Base-by-base conservation (phyloP, 1,140 invertebrate genomes). In the Eurosta solidaginis region DNA sequence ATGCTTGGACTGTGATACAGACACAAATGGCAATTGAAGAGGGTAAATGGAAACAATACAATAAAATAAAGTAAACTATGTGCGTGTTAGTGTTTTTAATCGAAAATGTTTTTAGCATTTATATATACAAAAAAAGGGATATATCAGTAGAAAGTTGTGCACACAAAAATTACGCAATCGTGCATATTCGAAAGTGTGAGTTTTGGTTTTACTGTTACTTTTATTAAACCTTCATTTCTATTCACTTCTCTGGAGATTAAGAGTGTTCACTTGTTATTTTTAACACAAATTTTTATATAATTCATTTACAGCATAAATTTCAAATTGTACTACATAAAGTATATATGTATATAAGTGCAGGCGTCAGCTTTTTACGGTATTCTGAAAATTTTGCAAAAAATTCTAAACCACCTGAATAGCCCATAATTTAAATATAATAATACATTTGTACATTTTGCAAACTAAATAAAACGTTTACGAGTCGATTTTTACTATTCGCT, bases 291-390 rank as follows among this genome's bases (percentile, higher is more conserved):
- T 54, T 29, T 27, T 25, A 68, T 10, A 10, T 22, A 40, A 20
- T 68, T 40, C 6, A 68, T 68, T 68, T 68, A 40, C 33, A 59
- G 12, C 6, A 4, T 68, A 29, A 40, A 68, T 0, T n/a, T 6
- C 17, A 20, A 68, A 40, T 68, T 68, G 59, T 68, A 68, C 59
- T 68, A 68, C 59, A 68, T 33, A 47, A 68, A 68, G 40, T 68
- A 36, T 54, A 54, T 54, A 25, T 68, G 40, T 36, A 33, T 40
- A 68, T 68, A 54, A 29, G 59, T 22, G 29, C 40, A 33, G 40
- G 33, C 59, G 59, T 68, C 59, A 68, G 54, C n/a, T 59, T 68
- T 20, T 2, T 68, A 40, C 14, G 36, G 22, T n/a, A 29, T 68
- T 68, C 27, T 17, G 25, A 68, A 68, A 68, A n/a, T n/a, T 22